Conservation (phyloP, 2,113 vertebrate genomes). For the Semnopithecus entellus region DNA sequence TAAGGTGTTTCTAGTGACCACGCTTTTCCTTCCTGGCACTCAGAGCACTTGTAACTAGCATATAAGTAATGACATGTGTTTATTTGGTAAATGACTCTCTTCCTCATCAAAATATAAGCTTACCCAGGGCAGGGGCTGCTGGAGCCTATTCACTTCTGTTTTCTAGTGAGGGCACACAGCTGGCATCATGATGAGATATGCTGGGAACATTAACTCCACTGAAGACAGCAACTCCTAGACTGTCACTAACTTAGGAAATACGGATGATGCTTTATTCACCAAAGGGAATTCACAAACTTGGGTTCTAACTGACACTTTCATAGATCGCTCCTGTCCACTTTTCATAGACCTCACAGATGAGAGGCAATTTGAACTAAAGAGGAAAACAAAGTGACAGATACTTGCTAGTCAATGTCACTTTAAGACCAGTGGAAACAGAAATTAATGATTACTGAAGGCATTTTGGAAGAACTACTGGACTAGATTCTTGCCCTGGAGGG, state of each 20-base stretch:
- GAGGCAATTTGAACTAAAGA: not conserved
- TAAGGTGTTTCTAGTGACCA: not conserved
- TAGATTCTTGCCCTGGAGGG: not conserved
- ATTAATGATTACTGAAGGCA: not conserved
- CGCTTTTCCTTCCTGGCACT: not conserved
- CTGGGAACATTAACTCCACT: not conserved
- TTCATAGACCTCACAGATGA: not conserved
- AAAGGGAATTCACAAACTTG: not conserved
- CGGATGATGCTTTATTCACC: not conserved
- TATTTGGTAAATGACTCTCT: not conserved
- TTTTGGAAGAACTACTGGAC: not conserved
- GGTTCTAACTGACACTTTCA: not conserved
- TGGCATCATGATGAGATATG: not conserved
- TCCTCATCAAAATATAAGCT: not conserved
- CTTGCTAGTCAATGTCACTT: not conserved
- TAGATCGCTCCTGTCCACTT: not conserved
- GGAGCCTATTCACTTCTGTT: not conserved
- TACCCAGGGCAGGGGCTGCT: not conserved
- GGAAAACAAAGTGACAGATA: not conserved
- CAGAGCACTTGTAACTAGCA: not conserved
- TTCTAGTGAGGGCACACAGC: not conserved
- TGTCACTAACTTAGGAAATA: not conserved
- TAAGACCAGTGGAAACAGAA: not conserved
- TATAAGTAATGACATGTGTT: accelerated
- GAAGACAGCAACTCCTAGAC: not conserved